phyloP scores from a whole-genome alignment of 2,888 invertebrate species.

The Drosophila rubida region DNA sequence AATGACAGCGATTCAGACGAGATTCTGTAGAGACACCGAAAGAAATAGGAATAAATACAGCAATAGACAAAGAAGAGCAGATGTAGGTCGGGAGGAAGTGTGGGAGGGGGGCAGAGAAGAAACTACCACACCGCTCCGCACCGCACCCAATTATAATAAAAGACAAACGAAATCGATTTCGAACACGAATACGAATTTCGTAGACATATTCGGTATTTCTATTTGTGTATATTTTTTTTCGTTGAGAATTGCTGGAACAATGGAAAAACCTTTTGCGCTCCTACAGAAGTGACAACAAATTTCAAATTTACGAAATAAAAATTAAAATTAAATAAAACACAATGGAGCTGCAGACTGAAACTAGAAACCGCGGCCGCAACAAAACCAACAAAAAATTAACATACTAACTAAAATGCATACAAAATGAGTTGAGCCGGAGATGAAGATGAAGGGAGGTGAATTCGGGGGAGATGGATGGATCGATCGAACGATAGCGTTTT shows the following conservation, averaged over 20 bases:
- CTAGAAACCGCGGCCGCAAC: conserved; percentile 42
- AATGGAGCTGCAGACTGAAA: conserved; percentile 53
- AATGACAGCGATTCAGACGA: conserved; percentile 66
- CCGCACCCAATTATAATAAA: conserved; percentile 76
- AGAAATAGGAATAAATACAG: conserved; percentile 9
- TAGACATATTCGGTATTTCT: conserved; percentile 29
- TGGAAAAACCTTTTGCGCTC: conserved; percentile 70
- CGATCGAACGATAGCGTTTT: conserved; percentile 30
- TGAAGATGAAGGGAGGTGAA: neutral
- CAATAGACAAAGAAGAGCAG: neutral
- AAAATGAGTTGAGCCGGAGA: conserved; percentile 53
- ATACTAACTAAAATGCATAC: conserved; percentile 71
- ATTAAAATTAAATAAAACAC: conserved; percentile 79
- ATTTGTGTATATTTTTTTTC: neutral
- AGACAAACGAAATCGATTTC: conserved; percentile 61
- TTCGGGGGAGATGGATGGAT: conserved; percentile 7
- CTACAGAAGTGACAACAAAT: conserved; percentile 79
- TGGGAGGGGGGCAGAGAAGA: neutral
- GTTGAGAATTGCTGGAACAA: conserved; percentile 44
- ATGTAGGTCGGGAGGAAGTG: neutral
- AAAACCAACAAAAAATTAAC: conserved; percentile 58
- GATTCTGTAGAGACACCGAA: conserved; percentile 44
- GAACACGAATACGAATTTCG: conserved; percentile 21
- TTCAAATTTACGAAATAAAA: conserved; percentile 81
- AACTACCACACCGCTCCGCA: conserved; percentile 72